Conservation (phyloP, 2,888 invertebrate genomes). For the Cancer borealis region DNA sequence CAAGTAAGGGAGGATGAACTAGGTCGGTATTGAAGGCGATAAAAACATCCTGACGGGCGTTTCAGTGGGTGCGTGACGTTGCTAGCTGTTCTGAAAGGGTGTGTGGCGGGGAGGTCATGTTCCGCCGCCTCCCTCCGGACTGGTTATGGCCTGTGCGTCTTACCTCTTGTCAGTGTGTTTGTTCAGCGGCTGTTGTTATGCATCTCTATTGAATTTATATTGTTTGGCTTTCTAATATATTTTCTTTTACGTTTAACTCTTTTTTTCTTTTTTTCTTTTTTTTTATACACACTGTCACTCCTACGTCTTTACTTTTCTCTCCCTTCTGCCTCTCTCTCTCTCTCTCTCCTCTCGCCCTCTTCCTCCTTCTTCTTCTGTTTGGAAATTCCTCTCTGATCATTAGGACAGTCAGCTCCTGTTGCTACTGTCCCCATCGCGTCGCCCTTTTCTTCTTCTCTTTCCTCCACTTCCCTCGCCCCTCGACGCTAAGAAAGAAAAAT, state of each 20-base stretch:
- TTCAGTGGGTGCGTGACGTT: slow-evolving; percentile 15
- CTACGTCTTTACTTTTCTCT: not conserved
- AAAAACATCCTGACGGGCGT: not conserved
- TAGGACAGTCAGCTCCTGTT: slow-evolving; percentile 23
- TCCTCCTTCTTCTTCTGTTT: not conserved
- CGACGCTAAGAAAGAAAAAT: not conserved
- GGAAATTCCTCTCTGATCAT: slow-evolving; percentile 26
- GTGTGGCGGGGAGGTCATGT: slow-evolving; percentile 37
- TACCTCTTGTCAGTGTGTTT: slow-evolving; percentile 35
- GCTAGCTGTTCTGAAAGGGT: slow-evolving; percentile 6
- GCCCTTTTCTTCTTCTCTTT: slow-evolving; percentile 24
- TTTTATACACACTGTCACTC: slow-evolving; percentile 14
- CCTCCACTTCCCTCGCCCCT: slow-evolving; percentile 32
- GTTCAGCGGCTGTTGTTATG: slow-evolving; percentile 41
- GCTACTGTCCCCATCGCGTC: not conserved
- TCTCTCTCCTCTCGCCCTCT: not conserved
- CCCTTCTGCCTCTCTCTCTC: not conserved
- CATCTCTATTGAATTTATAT: slow-evolving; percentile 35
- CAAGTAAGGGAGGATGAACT: slow-evolving; percentile 41
- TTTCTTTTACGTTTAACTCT: not conserved
- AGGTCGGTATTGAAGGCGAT: slow-evolving; percentile 1
- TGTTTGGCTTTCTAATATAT: slow-evolving; percentile 23
- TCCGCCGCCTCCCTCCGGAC: not conserved
- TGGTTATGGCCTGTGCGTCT: slow-evolving; percentile 17
- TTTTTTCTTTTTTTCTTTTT: not conserved